Evolutionary conservation across 2,113 vertebrate genomes (phyloP).

Genomic region (Peromyscus polionotus): DNA sequence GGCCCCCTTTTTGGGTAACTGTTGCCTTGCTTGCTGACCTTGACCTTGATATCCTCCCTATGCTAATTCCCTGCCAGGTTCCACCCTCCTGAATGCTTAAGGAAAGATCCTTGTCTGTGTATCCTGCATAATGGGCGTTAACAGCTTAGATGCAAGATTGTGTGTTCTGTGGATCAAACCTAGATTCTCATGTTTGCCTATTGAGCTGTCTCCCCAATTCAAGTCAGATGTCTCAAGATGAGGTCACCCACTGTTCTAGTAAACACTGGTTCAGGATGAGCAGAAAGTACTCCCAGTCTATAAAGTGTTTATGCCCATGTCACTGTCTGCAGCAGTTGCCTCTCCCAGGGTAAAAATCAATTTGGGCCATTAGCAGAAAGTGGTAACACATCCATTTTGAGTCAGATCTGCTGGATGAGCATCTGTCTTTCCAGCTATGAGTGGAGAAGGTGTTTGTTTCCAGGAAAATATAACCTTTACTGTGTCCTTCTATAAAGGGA

Average conservation of each 20-base stretch:
- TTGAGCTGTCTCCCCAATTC: not conserved
- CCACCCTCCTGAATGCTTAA: no score
- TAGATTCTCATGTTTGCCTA: not conserved
- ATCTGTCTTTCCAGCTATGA: conserved; percentile 29
- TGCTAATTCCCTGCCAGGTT: no score
- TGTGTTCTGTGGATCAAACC: not conserved
- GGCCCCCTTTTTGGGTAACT: no score
- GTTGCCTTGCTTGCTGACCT: no score
- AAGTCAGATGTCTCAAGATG: not conserved
- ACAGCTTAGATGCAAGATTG: no score
- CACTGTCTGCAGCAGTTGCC: not conserved
- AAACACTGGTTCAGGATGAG: not conserved
- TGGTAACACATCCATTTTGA: conserved; percentile 56
- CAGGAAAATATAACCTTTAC: conserved; percentile 24
- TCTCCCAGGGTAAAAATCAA: conserved; percentile 39
- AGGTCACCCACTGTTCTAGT: not conserved
- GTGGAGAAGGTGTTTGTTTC: not conserved
- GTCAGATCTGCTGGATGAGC: conserved; percentile 45
- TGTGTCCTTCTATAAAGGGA: not conserved
- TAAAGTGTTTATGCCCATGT: not conserved
- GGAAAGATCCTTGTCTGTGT: no score
- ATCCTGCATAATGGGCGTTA: no score
- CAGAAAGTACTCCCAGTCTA: not conserved
- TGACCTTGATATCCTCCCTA: no score
- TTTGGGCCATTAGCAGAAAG: conserved; percentile 61